These are phyloP conservation scores for Tromatobia lineatoria DNA, from an alignment of 2,888 invertebrate species.

Conservation along the genomic window DNA sequence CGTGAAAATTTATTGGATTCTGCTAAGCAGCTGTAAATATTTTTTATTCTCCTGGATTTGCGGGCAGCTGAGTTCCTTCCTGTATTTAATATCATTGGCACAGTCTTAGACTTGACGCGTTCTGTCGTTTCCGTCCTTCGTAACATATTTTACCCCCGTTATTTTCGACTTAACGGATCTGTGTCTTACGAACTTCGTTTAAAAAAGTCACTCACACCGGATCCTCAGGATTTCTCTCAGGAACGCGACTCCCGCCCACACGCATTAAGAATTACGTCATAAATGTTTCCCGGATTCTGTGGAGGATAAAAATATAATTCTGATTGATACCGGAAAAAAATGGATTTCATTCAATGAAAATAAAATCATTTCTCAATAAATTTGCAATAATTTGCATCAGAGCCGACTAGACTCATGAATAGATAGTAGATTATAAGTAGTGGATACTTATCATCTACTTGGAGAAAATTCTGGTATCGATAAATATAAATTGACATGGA, in stretches of 20 bases:
- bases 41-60: constrained; percentile 36
- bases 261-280: not conserved
- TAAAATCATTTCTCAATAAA: not conserved
- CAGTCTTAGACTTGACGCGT: not conserved
- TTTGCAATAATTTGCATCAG: not conserved
- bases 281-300: not conserved
- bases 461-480: no score
- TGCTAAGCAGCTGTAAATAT: constrained; percentile 38
- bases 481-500: no score
- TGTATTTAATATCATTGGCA: constrained; percentile 1
- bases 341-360: not conserved
- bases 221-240: not conserved
- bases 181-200: constrained; percentile 31
- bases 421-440: not conserved
- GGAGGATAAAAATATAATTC: not conserved
- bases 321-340: not conserved
- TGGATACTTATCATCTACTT: not conserved
- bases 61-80: not conserved
- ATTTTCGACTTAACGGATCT: not conserved
- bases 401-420: not conserved
- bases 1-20: constrained; percentile 58
- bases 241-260: not conserved
- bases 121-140: constrained; percentile 11
- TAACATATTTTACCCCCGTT: constrained; percentile 4
- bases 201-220: not conserved